Conservation (phyloP, 2,113 vertebrate genomes). For the Rousettus leschenaultii region DNA sequence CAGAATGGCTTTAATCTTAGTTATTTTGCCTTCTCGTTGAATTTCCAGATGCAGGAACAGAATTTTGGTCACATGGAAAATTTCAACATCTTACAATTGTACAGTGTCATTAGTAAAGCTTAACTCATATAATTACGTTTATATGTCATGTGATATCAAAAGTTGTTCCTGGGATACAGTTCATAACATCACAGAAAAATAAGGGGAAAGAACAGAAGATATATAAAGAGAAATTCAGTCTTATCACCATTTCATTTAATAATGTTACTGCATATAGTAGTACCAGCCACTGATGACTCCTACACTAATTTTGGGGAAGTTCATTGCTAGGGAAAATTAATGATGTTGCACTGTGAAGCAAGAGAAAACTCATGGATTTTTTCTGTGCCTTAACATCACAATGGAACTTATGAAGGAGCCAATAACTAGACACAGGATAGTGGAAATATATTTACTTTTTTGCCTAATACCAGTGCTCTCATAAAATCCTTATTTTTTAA, state of each 20-base stretch:
- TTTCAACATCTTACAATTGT: neutral
- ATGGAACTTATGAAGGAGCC: neutral
- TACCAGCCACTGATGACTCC: neutral
- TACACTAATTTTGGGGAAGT: neutral
- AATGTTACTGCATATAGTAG: accelerated
- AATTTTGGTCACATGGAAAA: neutral
- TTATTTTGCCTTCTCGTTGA: neutral
- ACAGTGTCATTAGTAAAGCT: neutral
- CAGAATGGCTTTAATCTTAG: neutral
- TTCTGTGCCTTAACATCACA: neutral
- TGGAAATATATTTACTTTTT: neutral
- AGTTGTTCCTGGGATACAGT: neutral
- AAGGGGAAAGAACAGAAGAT: neutral
- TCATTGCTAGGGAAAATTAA: neutral
- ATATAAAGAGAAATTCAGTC: neutral
- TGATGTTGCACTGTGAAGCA: accelerated
- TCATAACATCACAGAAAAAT: neutral
- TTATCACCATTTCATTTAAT: accelerated
- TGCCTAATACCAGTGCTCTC: neutral
- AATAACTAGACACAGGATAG: neutral
- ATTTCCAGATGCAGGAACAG: neutral
- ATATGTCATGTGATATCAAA: neutral
- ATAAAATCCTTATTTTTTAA: neutral
- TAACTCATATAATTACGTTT: neutral
- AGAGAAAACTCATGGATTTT: neutral